Conservation (phyloP, 1,140 invertebrate genomes). For the Trichonephila clavata region DNA sequence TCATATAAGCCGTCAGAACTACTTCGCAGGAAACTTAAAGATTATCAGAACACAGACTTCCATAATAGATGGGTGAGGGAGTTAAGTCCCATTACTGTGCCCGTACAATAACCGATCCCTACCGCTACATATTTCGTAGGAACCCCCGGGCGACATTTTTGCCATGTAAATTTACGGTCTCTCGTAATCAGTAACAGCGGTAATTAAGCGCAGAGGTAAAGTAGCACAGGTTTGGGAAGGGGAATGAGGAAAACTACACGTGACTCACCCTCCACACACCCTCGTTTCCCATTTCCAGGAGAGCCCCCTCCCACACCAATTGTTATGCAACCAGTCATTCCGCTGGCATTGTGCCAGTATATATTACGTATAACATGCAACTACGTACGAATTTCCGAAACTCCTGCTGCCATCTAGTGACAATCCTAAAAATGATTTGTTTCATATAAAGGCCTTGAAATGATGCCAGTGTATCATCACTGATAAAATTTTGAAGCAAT, state of each 20-base stretch:
- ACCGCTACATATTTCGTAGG: background rate
- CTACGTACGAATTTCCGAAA: background rate
- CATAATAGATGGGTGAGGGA: background rate
- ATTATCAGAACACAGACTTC: background rate
- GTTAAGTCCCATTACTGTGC: background rate
- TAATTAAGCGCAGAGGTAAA: conserved; percentile 71
- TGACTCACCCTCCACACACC: conserved; percentile 58
- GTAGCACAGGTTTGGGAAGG: conserved; percentile 36
- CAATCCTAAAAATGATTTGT: background rate
- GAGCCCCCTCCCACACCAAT: conserved; percentile 56
- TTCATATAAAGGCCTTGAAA: too few species aligned
- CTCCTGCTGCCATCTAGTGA: conserved; percentile 53
- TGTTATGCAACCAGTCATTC: conserved; percentile 51
- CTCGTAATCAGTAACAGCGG: conserved; percentile 65
- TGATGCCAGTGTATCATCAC: too few species aligned
- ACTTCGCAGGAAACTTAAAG: background rate
- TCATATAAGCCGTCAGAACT: background rate
- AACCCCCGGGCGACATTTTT: conserved; percentile 53
- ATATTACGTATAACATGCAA: background rate
- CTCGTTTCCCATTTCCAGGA: conserved; percentile 20
- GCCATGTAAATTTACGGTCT: conserved; percentile 64
- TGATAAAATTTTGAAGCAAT: background rate
- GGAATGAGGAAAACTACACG: conserved; percentile 14
- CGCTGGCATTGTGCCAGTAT: conserved; percentile 52
- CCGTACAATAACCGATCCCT: conserved; percentile 5